A percentile compares a stretch with the other conserved stretches of the same genome.
Conservation (phyloP, 2,113 vertebrate genomes). For the Ailuropoda melanoleuca region DNA sequence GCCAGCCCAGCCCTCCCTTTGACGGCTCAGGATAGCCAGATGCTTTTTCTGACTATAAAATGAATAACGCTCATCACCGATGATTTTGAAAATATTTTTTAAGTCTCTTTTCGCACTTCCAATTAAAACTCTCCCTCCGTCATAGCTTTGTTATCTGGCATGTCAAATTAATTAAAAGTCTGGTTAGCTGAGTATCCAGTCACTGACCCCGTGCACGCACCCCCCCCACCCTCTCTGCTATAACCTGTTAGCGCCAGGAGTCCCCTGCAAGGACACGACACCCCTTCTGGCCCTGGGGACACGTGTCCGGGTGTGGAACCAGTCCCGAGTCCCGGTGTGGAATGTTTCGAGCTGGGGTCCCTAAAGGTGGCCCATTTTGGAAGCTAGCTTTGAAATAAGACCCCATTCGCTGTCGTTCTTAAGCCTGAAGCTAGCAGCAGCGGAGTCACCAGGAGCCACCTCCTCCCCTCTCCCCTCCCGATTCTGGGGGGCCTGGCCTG, state of each 20-base stretch:
- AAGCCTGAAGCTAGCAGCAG: neutral
- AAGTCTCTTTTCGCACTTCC: neutral
- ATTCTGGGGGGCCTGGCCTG: neutral
- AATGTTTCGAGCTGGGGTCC: neutral
- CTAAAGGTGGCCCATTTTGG: neutral
- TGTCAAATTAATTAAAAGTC: neutral
- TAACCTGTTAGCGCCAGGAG: neutral
- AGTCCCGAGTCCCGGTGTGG: no score
- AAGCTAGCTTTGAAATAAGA: neutral
- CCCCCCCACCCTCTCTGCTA: neutral
- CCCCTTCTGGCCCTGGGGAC: neutral
- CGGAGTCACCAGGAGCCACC: rapidly evolving
- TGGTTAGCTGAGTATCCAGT: neutral
- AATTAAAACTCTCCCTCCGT: neutral
- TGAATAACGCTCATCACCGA: neutral
- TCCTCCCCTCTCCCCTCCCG: neutral
- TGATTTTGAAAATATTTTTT: neutral
- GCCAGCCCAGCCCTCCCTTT: rapidly evolving
- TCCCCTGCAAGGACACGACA: rapidly evolving
- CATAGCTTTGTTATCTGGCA: neutral
- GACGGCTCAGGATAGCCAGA: neutral
- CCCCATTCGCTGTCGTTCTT: neutral
- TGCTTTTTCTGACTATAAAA: neutral
- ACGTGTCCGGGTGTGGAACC: rapidly evolving
- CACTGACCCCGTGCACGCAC: no score